Base-by-base conservation (phyloP, 1,140 invertebrate species). In the Acromyrmex charruanus region DNA sequence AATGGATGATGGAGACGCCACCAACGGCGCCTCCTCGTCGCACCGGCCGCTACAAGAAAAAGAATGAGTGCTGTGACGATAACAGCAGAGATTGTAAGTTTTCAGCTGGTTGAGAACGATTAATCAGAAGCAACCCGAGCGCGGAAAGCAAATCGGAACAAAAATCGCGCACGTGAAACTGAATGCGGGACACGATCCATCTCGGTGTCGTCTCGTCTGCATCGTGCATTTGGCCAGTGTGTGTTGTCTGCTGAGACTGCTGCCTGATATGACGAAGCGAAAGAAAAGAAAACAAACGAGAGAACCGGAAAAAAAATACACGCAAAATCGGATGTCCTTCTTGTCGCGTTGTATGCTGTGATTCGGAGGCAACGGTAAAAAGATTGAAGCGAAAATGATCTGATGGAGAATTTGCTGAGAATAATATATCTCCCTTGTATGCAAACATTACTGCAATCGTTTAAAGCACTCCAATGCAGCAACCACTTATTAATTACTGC, bases 11-110 rank as follows among this genome's bases (percentile, higher is more conserved):
- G 88, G 89, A 88, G 81, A 93, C 91, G 88, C 89, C 92, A 89
- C 85, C 93, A 72, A 82, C 93, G 85, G 88, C 91, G 87, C 90
- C 92, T 89, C 93, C 90, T 90, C 94, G 92, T 88, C 94, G 93
- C 92, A 93, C 77, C 82, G 93, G 94, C 92, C 94, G 94, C 90
- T 95, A 94, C 94, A 95, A 93, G 95, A 95, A 95, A 95, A 95
- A 95, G 91, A 95, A 95, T 93, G 94, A 94, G 81, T 95, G 94
- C 94, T 95, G 94, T 94, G 94, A 95, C 91, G 95, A 95, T 91
- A 95, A 87, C 93, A 86, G 92, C 88, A 92, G 92, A 93, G 94
- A 95, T 94, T 92, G 95, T 95, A 95, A 95, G 95, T 95, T 88
- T 92, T 90, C 66, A 69, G 89, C 88, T 91, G 89, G 88, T 91